Percentiles rank a stretch among this genome's conserved stretches.
These are phyloP conservation scores for Guaruba guarouba DNA, from an alignment of 2,113 vertebrate species.

Conservation along the genomic window DNA sequence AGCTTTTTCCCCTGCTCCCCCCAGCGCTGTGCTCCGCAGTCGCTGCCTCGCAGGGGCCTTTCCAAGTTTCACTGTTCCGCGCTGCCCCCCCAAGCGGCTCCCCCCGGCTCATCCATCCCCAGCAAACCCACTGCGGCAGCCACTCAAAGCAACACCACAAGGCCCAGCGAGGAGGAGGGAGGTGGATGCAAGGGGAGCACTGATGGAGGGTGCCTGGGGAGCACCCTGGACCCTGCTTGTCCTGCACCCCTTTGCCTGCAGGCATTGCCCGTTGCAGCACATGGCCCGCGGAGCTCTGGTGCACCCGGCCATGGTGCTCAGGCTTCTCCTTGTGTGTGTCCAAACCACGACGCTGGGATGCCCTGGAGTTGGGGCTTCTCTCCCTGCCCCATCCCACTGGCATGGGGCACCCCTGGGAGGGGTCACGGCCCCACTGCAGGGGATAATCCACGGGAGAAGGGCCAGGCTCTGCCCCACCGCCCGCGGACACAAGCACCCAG, in stretches of 20 bases:
- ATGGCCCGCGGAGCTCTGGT: not conserved
- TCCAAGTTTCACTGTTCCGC: not conserved
- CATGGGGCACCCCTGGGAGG: not conserved
- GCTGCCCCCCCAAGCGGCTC: not conserved
- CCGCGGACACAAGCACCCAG: not conserved
- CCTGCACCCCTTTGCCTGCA: not conserved
- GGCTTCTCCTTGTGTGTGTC: accelerated
- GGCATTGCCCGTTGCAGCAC: accelerated
- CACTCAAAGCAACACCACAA: not conserved
- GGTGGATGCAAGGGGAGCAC: not conserved
- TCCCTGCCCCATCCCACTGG: not conserved
- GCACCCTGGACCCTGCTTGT: not conserved
- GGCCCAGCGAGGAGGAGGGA: not conserved
- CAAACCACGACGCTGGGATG: accelerated
- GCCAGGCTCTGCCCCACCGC: not conserved
- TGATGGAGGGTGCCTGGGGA: not conserved
- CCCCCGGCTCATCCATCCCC: not conserved
- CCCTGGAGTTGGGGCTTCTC: not conserved
- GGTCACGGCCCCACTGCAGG: not conserved
- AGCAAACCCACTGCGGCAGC: slow-evolving; percentile 36
- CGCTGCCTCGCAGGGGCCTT: not conserved
- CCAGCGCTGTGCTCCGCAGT: not conserved
- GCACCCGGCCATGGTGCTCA: not conserved
- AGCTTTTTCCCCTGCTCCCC: not conserved
- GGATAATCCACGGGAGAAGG: not conserved